These are phyloP conservation scores for Molothrus ater DNA, from an alignment of 2,797 vertebrate species.

Conservation along the genomic window DNA sequence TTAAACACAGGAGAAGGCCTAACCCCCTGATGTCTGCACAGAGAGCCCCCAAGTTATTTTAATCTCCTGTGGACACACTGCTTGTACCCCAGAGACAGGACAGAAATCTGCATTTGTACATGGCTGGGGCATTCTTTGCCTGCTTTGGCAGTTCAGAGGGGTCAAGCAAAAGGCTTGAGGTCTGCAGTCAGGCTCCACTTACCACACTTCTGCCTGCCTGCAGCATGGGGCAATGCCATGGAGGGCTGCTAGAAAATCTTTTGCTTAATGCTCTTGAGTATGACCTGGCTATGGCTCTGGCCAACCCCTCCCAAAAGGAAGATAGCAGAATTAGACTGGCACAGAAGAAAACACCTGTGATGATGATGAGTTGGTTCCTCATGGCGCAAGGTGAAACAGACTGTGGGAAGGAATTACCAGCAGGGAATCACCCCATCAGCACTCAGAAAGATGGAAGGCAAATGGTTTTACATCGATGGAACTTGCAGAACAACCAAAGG, in stretches of 20 bases:
- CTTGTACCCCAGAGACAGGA: background rate
- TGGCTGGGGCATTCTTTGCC: background rate
- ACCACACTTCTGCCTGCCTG: background rate
- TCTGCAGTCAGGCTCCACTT: background rate
- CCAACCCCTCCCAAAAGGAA: background rate
- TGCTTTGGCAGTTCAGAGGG: background rate
- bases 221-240: accelerated
- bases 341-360: accelerated
- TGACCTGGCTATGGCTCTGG: background rate
- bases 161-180: background rate
- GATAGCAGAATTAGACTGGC: background rate
- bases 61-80: background rate
- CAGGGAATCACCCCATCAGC: background rate
- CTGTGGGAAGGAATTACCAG: accelerated
- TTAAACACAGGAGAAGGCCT: background rate
- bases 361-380: background rate
- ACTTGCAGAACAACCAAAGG: background rate
- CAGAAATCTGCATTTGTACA: background rate
- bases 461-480: accelerated
- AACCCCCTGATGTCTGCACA: accelerated
- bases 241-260: background rate
- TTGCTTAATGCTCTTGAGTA: background rate
- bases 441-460: background rate
- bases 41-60: background rate
- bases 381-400: accelerated